phyloP scores from a whole-genome alignment of 2,113 vertebrate species.

The Phyllostomus discolor region DNA sequence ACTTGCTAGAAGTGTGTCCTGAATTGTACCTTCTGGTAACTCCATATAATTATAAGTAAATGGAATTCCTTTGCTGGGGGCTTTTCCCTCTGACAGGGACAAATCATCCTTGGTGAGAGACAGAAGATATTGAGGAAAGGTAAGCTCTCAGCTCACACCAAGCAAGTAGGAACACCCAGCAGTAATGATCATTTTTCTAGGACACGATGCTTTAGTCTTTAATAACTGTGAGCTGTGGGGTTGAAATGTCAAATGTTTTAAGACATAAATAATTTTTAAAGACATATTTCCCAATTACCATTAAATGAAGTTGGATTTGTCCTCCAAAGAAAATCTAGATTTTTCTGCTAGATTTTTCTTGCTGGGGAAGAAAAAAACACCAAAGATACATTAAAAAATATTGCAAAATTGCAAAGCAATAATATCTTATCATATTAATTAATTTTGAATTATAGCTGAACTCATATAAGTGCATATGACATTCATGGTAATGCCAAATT shows the following conservation, averaged over 20 bases:
- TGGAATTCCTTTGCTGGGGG: slow-evolving; percentile 19
- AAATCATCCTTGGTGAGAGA: slow-evolving; percentile 45
- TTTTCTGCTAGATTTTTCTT: slow-evolving; percentile 5
- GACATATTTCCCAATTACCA: background rate
- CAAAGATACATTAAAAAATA: slow-evolving; percentile 36
- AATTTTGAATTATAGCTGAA: slow-evolving; percentile 77
- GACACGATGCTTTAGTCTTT: background rate
- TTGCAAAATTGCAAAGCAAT: slow-evolving; percentile 69
- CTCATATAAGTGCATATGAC: slow-evolving; percentile 75
- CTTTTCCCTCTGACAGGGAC: slow-evolving; percentile 42
- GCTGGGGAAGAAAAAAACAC: background rate
- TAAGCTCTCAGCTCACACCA: slow-evolving; percentile 51
- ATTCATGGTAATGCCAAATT: slow-evolving; percentile 78
- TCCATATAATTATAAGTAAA: slow-evolving; percentile 40
- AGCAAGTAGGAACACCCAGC: slow-evolving; percentile 25
- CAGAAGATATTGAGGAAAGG: background rate
- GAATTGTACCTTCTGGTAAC: slow-evolving; percentile 43
- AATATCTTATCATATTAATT: slow-evolving; percentile 76
- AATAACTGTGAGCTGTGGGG: background rate
- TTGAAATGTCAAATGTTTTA: background rate
- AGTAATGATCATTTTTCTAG: slow-evolving; percentile 9
- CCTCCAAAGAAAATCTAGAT: background rate
- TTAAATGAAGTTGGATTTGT: slow-evolving; percentile 55
- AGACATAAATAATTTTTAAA: background rate
- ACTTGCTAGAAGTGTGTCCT: slow-evolving; percentile 61